Conservation (phyloP, 2,888 invertebrate genomes). For the Agrotis puta region DNA sequence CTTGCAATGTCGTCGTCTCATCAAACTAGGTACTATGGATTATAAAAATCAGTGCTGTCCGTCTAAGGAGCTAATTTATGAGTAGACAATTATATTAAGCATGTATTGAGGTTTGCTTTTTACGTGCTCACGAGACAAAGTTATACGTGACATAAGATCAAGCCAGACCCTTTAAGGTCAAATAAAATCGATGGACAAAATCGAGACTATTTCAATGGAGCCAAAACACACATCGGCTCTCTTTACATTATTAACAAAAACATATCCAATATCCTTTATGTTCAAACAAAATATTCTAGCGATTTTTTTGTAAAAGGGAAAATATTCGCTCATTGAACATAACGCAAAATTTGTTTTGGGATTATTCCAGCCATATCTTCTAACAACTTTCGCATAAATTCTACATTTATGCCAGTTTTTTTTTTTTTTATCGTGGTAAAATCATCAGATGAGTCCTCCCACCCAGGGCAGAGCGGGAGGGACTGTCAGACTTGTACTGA, state of each 20-base stretch:
- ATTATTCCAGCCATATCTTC: slow-evolving; percentile 29
- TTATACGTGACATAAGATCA: slow-evolving; percentile 1
- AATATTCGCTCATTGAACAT: slow-evolving; percentile 16
- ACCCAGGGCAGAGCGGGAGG: too few species aligned
- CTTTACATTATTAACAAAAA: slow-evolving; percentile 20
- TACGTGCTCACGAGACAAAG: neutral
- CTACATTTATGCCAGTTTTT: slow-evolving; percentile 26
- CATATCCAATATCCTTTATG: slow-evolving; percentile 34
- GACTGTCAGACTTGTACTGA: too few species aligned
- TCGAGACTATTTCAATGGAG: neutral
- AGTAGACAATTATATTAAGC: neutral
- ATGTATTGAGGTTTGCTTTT: neutral
- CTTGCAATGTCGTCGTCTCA: too few species aligned
- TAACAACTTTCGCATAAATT: slow-evolving; percentile 31
- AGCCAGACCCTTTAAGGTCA: slow-evolving; percentile 33
- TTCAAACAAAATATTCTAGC: slow-evolving; percentile 40
- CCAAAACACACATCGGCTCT: slow-evolving; percentile 23
- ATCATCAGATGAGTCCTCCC: too few species aligned
- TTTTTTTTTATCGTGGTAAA: too few species aligned
- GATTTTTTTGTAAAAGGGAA: slow-evolving; percentile 28
- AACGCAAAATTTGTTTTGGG: slow-evolving; percentile 35
- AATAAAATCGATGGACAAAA: slow-evolving; percentile 36
- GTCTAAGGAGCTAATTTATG: neutral
- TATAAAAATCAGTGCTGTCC: neutral
- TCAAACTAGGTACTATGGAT: neutral